Conservation (phyloP, 2,113 vertebrate genomes). For the Ameiurus melas region DNA sequence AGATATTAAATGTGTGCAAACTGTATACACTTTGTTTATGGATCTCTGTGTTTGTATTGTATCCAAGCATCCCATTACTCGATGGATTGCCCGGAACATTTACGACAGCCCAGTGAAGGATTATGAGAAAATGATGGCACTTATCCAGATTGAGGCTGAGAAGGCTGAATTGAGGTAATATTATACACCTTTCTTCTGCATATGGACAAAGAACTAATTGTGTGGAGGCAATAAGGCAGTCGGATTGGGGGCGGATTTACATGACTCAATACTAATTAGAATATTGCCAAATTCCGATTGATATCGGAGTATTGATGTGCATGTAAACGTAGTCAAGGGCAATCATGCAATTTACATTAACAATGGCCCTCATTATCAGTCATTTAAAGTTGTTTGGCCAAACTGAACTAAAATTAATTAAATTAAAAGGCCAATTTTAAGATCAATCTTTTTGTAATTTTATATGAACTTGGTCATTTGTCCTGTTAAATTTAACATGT, state of each 20-base stretch:
- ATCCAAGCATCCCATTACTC: constrained; percentile 88
- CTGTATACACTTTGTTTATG: background rate
- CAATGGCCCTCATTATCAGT: background rate
- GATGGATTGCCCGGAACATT: constrained; percentile 81
- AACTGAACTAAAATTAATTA: background rate
- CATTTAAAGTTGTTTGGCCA: background rate
- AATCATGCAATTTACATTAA: background rate
- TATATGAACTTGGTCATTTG: background rate
- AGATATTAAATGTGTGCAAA: background rate
- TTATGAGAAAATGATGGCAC: constrained; percentile 88
- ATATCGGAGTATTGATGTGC: too few species aligned
- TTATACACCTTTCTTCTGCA: background rate
- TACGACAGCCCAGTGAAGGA: constrained; percentile 83
- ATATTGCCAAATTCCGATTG: too few species aligned
- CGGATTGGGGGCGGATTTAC: too few species aligned
- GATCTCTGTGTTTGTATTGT: constrained; percentile 3
- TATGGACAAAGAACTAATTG: background rate
- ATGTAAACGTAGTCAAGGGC: too few species aligned
- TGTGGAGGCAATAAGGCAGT: too few species aligned
- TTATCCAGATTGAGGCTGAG: constrained; percentile 76
- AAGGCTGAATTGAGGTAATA: constrained; percentile 84
- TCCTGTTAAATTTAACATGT: background rate
- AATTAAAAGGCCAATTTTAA: background rate
- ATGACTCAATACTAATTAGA: too few species aligned
- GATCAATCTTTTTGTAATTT: background rate